These are phyloP conservation scores for Tyria jacobaeae DNA, from an alignment of 2,888 invertebrate genomes.

Conservation along the genomic window DNA sequence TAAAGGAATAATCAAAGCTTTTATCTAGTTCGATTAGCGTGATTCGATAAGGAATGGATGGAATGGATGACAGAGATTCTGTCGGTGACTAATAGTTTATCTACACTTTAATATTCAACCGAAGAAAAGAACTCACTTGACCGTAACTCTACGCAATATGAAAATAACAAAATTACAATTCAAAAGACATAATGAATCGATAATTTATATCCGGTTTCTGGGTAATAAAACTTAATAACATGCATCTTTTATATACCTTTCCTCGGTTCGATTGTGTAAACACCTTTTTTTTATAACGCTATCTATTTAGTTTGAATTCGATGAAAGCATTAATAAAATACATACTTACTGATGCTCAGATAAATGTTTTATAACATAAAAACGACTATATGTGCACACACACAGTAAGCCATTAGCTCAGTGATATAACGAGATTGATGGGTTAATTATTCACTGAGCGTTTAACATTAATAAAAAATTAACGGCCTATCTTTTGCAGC, in stretches of 20 bases:
- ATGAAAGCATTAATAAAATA: neutral
- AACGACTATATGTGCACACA: neutral
- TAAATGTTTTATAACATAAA: neutral
- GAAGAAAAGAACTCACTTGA: neutral
- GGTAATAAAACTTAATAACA: neutral
- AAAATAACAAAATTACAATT: neutral
- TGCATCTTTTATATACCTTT: neutral
- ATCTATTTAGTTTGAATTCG: neutral
- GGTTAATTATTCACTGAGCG: neutral
- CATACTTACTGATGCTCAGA: neutral
- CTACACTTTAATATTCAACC: neutral
- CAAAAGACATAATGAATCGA: neutral
- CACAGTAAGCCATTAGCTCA: neutral
- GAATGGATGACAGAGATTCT: too few species aligned
- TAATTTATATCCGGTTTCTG: neutral
- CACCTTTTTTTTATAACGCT: neutral
- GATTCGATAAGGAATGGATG: too few species aligned
- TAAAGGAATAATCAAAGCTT: too few species aligned
- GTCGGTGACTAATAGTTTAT: neutral
- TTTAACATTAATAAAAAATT: conserved; percentile 2
- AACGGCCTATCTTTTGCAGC: neutral
- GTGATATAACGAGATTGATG: neutral
- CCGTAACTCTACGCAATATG: neutral
- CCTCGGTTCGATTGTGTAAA: neutral
- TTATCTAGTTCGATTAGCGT: too few species aligned